Conservation (phyloP, 2,113 vertebrate species). For the Dipodomys stephensi region DNA sequence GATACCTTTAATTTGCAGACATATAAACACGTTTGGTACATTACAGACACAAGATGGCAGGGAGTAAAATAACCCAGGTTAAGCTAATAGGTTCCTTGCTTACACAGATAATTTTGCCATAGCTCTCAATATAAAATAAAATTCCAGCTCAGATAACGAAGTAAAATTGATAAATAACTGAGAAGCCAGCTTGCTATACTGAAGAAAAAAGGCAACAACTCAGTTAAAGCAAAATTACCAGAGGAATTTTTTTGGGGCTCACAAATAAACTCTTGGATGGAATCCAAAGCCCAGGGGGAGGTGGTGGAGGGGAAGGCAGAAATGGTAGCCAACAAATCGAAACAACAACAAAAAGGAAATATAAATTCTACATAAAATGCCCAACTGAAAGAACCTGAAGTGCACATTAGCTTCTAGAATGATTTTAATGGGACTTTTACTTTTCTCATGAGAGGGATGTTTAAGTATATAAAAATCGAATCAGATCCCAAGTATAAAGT, state of each 20-base stretch:
- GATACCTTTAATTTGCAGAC: constrained; percentile 92
- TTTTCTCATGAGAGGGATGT: constrained; percentile 69
- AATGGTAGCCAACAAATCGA: constrained; percentile 71
- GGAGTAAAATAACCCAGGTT: constrained; percentile 84
- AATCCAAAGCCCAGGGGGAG: constrained; percentile 81
- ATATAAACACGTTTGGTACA: constrained; percentile 91
- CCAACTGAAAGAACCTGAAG: constrained; percentile 68
- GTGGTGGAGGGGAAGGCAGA: constrained; percentile 70
- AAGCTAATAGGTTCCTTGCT: constrained; percentile 85
- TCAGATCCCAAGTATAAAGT: constrained; percentile 74
- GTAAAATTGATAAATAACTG: constrained; percentile 82
- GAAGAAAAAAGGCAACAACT: constrained; percentile 69
- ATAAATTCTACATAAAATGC: constrained; percentile 78
- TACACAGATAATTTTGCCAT: constrained; percentile 81
- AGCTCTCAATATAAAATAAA: constrained; percentile 82
- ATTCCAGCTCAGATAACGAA: constrained; percentile 81
- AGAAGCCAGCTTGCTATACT: constrained; percentile 80
- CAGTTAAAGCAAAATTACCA: constrained; percentile 82
- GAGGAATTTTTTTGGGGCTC: constrained; percentile 81
- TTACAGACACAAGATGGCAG: constrained; percentile 86
- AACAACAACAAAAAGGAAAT: constrained; percentile 75
- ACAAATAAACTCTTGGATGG: constrained; percentile 82
- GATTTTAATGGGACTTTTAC: constrained; percentile 73
- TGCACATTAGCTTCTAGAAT: constrained; percentile 73
- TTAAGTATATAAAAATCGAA: constrained; percentile 72